Evolutionary conservation across 2,888 invertebrate genomes (phyloP).

Genomic region (Alsophila aescularia): DNA sequence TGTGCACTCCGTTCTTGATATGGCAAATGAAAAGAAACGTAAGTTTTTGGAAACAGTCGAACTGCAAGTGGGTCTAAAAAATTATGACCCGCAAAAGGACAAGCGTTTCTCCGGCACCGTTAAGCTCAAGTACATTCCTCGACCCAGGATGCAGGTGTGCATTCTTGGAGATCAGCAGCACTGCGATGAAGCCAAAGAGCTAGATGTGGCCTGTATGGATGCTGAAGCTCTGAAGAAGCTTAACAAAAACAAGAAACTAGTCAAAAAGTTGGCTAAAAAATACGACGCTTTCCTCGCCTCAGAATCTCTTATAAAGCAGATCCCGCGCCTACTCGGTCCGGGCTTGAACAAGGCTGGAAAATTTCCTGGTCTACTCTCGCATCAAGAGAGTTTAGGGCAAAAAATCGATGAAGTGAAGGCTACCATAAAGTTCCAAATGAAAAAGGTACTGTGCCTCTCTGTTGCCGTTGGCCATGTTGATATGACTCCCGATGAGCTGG

Average conservation of each 20-base stretch:
- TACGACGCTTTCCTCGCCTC: slow-evolving; percentile 99
- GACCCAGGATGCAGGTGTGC: slow-evolving; percentile 99
- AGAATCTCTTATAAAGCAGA: slow-evolving; percentile 99
- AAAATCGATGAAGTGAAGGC: slow-evolving; percentile 99
- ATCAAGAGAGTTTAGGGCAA: slow-evolving; percentile 96
- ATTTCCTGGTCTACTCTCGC: slow-evolving; percentile 99
- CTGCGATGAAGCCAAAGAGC: slow-evolving; percentile 98
- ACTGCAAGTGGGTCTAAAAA: slow-evolving; percentile 8
- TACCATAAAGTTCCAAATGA: slow-evolving; percentile 99
- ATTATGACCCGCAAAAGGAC: slow-evolving; percentile 15
- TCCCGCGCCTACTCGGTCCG: slow-evolving; percentile 98
- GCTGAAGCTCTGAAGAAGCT: slow-evolving; percentile 99
- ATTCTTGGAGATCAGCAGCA: slow-evolving; percentile 99
- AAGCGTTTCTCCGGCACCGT: slow-evolving; percentile 7
- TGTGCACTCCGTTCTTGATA: not conserved
- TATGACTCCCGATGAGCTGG: slow-evolving; percentile 98
- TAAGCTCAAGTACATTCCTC: slow-evolving; percentile 96
- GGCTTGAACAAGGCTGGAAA: slow-evolving; percentile 99
- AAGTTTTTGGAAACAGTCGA: slow-evolving; percentile 9
- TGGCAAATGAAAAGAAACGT: slow-evolving; percentile 2
- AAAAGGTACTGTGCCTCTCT: slow-evolving; percentile 99
- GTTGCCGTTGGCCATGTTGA: slow-evolving; percentile 99
- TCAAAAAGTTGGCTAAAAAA: slow-evolving; percentile 98
- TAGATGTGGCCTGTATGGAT: slow-evolving; percentile 97
- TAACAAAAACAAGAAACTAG: slow-evolving; percentile 99